Evolutionary conservation across 2,888 invertebrate genomes (phyloP), one percentile per base, ranked within the genome.

Genomic region (Lymantria dispar): DNA sequence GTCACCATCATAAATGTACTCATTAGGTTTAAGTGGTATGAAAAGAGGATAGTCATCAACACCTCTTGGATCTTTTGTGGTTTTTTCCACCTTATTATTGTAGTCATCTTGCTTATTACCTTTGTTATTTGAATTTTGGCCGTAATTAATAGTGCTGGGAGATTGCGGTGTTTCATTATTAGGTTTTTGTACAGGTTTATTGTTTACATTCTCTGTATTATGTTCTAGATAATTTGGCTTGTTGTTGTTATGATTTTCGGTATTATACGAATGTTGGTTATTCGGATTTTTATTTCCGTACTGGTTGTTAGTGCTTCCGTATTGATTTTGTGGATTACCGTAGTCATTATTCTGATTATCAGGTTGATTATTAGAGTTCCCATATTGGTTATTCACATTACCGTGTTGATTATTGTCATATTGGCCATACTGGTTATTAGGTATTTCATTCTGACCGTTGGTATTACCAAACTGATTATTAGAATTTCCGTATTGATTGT

Each of bases 11-110:
- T 85, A 83, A 0, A 68, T 55, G 45, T 78, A 80, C 43, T 80
- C 73, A 45, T 81, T 78, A 3, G 83, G 77, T 33, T 73, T 71
- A 1, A 90, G 75, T 14, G 88, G 85, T 14, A 90, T 71, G 50
- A 81, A 80, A 3, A 82, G 61, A 8, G 89, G 87, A 15, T 56
- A 50, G 0, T 57, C 56, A 30, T 50, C 58, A 53, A 76, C 78
- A n/a, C 72, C 67, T 22, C 42, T 48, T 30, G 80, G 74, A 48
- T 76, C 78, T 54, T 77, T 74, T 0, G 78, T 82, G 1, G 77
- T 64, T 53, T 61, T 66, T 52, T 58, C 59, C 33, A 53, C 48
- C 2, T 46, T 46, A 15, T 43, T 48, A 15, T 54, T 56, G 40
- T 56, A 54, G 52, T 38, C 44, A 44, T 44, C 54, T 48, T n/a